A percentile compares a stretch with the other conserved stretches of the same genome.
Conservation (phyloP, 1,140 invertebrate genomes). For the Drosophila elegans region DNA sequence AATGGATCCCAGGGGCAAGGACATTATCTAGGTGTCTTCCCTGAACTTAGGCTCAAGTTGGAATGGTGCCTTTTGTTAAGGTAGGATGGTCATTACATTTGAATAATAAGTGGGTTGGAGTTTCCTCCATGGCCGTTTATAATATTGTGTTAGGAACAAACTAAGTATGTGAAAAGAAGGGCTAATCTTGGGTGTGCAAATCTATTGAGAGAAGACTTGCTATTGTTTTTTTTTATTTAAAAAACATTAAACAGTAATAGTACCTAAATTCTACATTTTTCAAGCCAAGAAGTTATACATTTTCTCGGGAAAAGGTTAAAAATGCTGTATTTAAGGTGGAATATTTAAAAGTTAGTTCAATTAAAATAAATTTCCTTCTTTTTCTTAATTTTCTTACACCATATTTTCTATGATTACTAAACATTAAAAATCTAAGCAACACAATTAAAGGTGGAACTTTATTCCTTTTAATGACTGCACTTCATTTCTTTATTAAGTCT, state of each 20-base stretch:
- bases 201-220: slow-evolving; percentile 2
- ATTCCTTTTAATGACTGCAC: not conserved
- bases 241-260: not conserved
- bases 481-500: not conserved
- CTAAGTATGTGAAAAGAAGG: not conserved
- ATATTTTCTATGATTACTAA: too few relatives aligned
- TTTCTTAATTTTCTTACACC: too few relatives aligned
- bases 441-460: too few relatives aligned
- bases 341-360: too few relatives aligned
- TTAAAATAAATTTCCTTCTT: too few relatives aligned
- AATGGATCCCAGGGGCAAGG: slow-evolving; percentile 26
- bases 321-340: too few relatives aligned
- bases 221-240: slow-evolving; percentile 1
- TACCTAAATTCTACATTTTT: not conserved
- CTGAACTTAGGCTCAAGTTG: slow-evolving; percentile 4
- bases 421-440: too few relatives aligned
- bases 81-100: slow-evolving; percentile 12
- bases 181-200: not conserved
- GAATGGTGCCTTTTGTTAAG: slow-evolving; percentile 17
- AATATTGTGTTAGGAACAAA: not conserved
- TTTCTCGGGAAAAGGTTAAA: too few relatives aligned
- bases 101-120: slow-evolving; percentile 12
- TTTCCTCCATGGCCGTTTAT: too few relatives aligned
- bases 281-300: too few relatives aligned
- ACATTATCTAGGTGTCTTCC: slow-evolving; percentile 27